A percentile compares a stretch with the other conserved stretches of the same genome.
Evolutionary conservation across 2,888 invertebrate genomes (phyloP).

Genomic region (Perizoma flavofasciatum): DNA sequence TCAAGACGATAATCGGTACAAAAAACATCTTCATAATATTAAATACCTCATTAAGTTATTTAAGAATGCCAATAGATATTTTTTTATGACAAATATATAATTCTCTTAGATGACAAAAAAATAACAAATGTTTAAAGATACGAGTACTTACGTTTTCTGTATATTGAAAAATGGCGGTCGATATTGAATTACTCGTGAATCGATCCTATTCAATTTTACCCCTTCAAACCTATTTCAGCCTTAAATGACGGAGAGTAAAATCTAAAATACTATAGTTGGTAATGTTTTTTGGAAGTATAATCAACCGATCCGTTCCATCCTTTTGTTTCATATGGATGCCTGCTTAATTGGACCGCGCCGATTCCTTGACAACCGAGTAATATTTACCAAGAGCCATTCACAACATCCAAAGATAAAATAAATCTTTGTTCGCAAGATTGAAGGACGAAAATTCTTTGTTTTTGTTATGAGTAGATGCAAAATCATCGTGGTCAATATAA

Average conservation of each 20-base stretch:
- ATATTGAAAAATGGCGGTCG: constrained; percentile 55
- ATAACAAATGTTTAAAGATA: no score
- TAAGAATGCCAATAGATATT: constrained; percentile 2
- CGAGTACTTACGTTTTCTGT: constrained; percentile 35
- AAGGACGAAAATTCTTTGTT: constrained; percentile 26
- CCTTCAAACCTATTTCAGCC: constrained; percentile 35
- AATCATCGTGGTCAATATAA: constrained; percentile 33
- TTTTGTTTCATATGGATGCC: constrained; percentile 53
- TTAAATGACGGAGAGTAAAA: constrained; percentile 43
- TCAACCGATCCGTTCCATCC: constrained; percentile 56
- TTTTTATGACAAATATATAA: no score
- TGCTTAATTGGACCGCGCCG: constrained; percentile 58
- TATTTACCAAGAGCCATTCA: constrained; percentile 34
- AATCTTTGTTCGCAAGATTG: constrained; percentile 16
- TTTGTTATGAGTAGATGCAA: constrained; percentile 18
- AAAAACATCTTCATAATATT: constrained; percentile 40
- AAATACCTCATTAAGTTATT: constrained; percentile 38
- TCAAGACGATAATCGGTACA: constrained; percentile 49
- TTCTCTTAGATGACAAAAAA: no score
- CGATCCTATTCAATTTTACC: constrained; percentile 37
- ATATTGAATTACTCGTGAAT: constrained; percentile 54
- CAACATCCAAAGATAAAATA: constrained; percentile 1
- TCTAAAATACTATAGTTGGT: constrained; percentile 36
- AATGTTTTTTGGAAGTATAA: constrained; percentile 45
- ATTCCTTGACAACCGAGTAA: constrained; percentile 56